Evolutionary conservation across 2,113 vertebrate species (phyloP), one percentile per base, ranked within the genome.

Genomic region (Atrichornis clamosus): DNA sequence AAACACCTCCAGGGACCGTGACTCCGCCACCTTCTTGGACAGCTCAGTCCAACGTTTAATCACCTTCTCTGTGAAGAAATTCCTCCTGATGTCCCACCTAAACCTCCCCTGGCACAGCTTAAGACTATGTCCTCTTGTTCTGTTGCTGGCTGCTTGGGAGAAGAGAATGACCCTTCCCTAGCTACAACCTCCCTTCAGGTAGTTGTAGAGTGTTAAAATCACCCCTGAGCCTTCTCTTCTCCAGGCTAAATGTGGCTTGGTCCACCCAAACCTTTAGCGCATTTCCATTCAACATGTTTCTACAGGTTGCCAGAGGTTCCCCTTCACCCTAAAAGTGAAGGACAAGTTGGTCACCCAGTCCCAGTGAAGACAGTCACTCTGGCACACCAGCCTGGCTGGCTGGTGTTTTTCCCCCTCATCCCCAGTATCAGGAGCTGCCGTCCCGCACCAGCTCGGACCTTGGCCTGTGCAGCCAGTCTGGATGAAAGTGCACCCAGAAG

Each of bases 371-470:
- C 0, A 6, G 10, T 8, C 1, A 1, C 30, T 23, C 17, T 41
- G 12, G 33, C 1, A 0, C 4, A 3, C 6, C 4, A 14, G 15
- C 44, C 32, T 0, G 0, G 20, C 42, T 44, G 15, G 27, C 76
- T 33, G 35, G 2, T 3, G 9, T 35, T 55, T 6, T 2, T 30
- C 6, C 3, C 3, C 0, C 9, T 72, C 7, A 0, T 4, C 6
- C 14, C 11, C 3, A 2, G 35, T 7, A 20, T 14, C 28, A 3
- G 3, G 6, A 44, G 1, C 14, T 44, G 16, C 1, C 0, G 27
- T 12, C 14, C 13, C 0, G 0, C 0, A 0, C 30, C 3, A 76
- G 55, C 22, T 30, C 13, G 0, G 0, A 8, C 27, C 37, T n/a
- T 37, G 78, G 13, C 11, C 47, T 8, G 23, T 0, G 0, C 27